These are phyloP conservation scores for Sebastes diploproa DNA, from an alignment of 2,797 vertebrate species.

Conservation along the genomic window DNA sequence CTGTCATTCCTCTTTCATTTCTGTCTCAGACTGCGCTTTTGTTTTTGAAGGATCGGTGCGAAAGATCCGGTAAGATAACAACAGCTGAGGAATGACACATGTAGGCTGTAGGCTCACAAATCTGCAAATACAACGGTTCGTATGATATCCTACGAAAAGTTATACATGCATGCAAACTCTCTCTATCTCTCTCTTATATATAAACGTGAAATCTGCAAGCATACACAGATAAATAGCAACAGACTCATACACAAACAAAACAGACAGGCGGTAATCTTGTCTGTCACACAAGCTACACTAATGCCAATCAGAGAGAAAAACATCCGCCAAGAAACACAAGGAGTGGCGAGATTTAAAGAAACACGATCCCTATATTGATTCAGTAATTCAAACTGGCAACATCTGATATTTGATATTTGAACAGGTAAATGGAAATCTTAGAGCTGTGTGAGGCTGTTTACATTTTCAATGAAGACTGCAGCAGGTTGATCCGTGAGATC, in stretches of 20 bases:
- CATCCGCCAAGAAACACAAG: background rate
- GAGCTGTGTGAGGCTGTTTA: constrained; percentile 25
- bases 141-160: background rate
- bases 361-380: background rate
- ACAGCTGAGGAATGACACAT: constrained; percentile 14
- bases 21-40: constrained; percentile 1
- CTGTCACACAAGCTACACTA: constrained; percentile 7
- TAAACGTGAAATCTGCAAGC: background rate
- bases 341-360: constrained; percentile 10
- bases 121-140: background rate
- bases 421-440: constrained; percentile 8
- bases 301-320: background rate
- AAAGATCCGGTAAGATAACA: constrained; percentile 23
- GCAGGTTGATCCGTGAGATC: background rate
- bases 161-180: background rate
- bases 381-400: background rate
- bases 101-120: background rate
- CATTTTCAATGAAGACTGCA: background rate
- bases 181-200: background rate
- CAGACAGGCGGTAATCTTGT: constrained; percentile 15
- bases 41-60: constrained; percentile 10
- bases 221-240: background rate
- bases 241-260: background rate
- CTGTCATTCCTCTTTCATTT: constrained; percentile 12
- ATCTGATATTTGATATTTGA: background rate